Evolutionary conservation across 2,797 vertebrate species (phyloP).

Genomic region (Micrastur ruficollis): DNA sequence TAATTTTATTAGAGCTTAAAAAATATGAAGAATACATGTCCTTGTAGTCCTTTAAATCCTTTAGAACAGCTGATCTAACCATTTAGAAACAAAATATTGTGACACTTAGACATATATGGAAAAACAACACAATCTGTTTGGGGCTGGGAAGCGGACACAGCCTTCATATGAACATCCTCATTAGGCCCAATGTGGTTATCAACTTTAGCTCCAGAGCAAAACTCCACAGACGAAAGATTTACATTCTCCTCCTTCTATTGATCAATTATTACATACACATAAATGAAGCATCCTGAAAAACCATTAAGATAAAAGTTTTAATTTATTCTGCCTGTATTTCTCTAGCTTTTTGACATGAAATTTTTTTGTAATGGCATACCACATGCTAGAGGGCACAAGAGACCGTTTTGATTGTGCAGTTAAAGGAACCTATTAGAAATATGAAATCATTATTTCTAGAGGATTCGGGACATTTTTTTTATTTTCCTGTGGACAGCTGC

Average conservation of each 20-base stretch:
- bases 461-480: slow-evolving; percentile 50
- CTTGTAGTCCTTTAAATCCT: neutral
- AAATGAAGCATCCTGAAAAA: neutral
- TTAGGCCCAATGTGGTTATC: neutral
- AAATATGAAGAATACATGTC: neutral
- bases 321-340: neutral
- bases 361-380: neutral
- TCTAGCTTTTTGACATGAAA: neutral
- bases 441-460: slow-evolving; percentile 79
- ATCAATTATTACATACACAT: neutral
- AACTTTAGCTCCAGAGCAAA: neutral
- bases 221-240: neutral
- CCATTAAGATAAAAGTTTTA: neutral
- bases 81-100: slow-evolving; percentile 48
- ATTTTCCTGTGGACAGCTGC: slow-evolving; percentile 73
- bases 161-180: neutral
- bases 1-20: neutral
- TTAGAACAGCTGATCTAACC: slow-evolving; percentile 15
- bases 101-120: neutral
- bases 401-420: slow-evolving; percentile 56
- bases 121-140: slow-evolving; percentile 1
- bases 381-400: slow-evolving; percentile 52
- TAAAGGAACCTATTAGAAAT: slow-evolving; percentile 70
- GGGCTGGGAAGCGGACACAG: neutral
- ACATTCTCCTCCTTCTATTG: neutral